phyloP scores from a whole-genome alignment of 53 echinoderm and acorn worm species.

The Zoroaster sp. region DNA sequence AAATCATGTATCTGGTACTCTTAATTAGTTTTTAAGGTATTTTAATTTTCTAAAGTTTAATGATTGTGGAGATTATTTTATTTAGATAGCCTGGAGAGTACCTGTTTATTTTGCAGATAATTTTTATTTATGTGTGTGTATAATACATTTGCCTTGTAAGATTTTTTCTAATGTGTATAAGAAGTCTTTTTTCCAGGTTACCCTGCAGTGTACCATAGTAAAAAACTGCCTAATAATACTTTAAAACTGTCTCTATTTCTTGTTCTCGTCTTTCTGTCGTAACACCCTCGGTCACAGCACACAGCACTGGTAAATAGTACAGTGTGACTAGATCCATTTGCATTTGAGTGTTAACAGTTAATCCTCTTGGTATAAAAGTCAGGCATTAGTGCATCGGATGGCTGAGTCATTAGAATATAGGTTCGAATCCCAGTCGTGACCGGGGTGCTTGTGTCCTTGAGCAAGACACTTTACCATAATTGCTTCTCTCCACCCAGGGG shows the following conservation, averaged over 20 bases:
- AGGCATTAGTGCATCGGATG: too few species aligned
- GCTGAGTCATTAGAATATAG: too few species aligned
- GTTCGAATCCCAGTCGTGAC: too few species aligned
- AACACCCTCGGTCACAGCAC: too few species aligned
- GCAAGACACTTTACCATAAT: too few species aligned
- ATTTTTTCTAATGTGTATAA: constrained; percentile 20
- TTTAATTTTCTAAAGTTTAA: constrained; percentile 1
- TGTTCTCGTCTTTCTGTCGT: not conserved
- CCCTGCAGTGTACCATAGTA: constrained; percentile 33
- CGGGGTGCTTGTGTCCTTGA: too few species aligned
- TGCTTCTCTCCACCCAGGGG: too few species aligned
- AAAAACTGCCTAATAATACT: constrained; percentile 22
- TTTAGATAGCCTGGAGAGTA: not conserved
- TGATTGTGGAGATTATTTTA: constrained; percentile 7
- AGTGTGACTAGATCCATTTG: too few species aligned
- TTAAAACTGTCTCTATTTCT: not conserved
- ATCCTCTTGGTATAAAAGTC: too few species aligned
- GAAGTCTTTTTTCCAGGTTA: not conserved
- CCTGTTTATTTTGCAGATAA: not conserved
- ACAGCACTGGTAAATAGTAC: too few species aligned
- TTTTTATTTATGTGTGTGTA: constrained; percentile 35
- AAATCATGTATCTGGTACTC: too few species aligned
- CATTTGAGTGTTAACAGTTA: too few species aligned
- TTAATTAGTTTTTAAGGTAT: not conserved
- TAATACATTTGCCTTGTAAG: constrained; percentile 33